Evolutionary conservation across 2,113 vertebrate genomes (phyloP).

Genomic region (Melanerpes aurifrons): DNA sequence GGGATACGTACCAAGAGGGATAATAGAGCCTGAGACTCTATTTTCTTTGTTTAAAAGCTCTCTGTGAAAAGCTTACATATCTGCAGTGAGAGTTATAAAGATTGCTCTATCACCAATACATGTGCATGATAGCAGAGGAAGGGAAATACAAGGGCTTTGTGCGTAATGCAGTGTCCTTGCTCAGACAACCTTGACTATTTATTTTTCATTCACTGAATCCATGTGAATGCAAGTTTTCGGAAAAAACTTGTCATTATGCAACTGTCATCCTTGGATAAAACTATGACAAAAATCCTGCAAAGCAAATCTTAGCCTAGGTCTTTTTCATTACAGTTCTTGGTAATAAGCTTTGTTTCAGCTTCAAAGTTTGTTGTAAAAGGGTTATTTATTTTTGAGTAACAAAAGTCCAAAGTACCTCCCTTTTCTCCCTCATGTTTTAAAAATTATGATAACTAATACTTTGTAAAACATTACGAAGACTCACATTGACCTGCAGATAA

Average conservation of each 20-base stretch:
- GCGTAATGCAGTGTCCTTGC: not conserved
- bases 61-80: not conserved
- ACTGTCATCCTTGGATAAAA: not conserved
- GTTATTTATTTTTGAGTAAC: not conserved
- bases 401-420: not conserved
- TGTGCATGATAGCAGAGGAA: not conserved
- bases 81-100: not conserved
- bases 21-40: not conserved
- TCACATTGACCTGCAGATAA: not conserved
- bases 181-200: not conserved
- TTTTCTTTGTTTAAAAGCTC: not conserved
- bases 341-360: not conserved
- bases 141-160: not conserved
- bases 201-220: not conserved
- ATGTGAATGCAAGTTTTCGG: not conserved
- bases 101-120: not conserved
- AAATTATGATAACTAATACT: not conserved
- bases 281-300: not conserved
- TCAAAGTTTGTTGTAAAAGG: not conserved
- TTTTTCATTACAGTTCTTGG: not conserved
- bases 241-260: not conserved
- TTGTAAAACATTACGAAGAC: not conserved
- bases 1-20: not conserved
- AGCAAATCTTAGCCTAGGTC: not conserved
- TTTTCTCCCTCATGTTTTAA: not conserved